Conservation (phyloP, 2,888 invertebrate genomes). For the Apamea sordens region DNA sequence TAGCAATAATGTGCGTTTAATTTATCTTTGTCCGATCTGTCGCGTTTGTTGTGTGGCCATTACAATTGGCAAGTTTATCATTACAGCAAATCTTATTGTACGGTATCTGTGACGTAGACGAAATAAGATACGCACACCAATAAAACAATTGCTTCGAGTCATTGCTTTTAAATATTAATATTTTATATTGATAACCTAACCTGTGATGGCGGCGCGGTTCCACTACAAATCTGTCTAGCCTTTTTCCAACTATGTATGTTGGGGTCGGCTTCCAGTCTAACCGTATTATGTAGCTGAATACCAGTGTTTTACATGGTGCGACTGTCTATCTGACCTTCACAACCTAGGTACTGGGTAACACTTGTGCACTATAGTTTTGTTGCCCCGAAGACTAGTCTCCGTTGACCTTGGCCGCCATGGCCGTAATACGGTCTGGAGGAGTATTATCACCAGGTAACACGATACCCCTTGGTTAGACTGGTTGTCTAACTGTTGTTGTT, state of each 20-base stretch:
- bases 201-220: constrained; percentile 7
- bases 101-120: constrained; percentile 51
- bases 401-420: too few relatives aligned
- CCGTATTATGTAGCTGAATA: too few relatives aligned
- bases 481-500: too few relatives aligned
- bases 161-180: constrained; percentile 44
- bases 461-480: too few relatives aligned
- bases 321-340: too few relatives aligned
- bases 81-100: constrained; percentile 51
- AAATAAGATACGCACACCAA: constrained; percentile 50
- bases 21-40: constrained; percentile 23
- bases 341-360: too few relatives aligned
- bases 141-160: constrained; percentile 41
- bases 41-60: constrained; percentile 29
- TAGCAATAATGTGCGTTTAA: constrained; percentile 22
- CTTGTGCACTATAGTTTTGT: too few relatives aligned
- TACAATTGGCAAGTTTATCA: constrained; percentile 49
- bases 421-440: too few relatives aligned
- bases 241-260: neutral
- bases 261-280: too few relatives aligned
- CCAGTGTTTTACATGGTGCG: too few relatives aligned
- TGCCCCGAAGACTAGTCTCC: too few relatives aligned
- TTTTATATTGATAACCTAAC: constrained; percentile 33
- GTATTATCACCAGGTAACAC: too few relatives aligned
- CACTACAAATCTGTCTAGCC: neutral